Conservation (phyloP, 2,888 invertebrate species). For the Drosophila sordidula region DNA sequence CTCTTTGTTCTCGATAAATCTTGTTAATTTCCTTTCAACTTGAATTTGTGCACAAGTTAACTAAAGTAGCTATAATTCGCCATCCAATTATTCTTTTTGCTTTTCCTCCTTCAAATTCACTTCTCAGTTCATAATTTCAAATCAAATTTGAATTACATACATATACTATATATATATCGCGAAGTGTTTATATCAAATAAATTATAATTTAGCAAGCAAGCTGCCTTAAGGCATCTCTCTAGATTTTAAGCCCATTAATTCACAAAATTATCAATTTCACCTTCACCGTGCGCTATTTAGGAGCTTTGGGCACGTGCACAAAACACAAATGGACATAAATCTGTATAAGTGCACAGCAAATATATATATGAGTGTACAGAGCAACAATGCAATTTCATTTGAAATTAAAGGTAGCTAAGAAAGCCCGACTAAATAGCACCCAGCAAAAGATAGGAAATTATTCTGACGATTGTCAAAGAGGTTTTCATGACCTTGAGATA, state of each 20-base stretch:
- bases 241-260: conserved; percentile 3
- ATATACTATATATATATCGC: no score
- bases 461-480: no score
- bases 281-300: background rate
- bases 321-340: conserved; percentile 8
- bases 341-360: conserved; percentile 9
- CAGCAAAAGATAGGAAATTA: background rate
- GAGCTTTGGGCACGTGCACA: background rate
- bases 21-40: background rate
- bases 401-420: background rate
- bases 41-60: no score
- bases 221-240: background rate
- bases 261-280: conserved; percentile 9
- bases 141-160: background rate
- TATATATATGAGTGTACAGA: conserved; percentile 1
- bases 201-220: background rate
- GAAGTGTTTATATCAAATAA: background rate
- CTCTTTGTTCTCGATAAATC: conserved; percentile 5
- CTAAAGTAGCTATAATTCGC: no score
- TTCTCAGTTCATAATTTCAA: background rate
- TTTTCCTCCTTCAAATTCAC: background rate
- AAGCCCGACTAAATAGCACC: background rate
- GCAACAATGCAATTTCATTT: conserved; percentile 2
- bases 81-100: no score
- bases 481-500: no score